Base-by-base conservation (phyloP, 2,797 vertebrate species). In the Tympanoctomys barrerae region DNA sequence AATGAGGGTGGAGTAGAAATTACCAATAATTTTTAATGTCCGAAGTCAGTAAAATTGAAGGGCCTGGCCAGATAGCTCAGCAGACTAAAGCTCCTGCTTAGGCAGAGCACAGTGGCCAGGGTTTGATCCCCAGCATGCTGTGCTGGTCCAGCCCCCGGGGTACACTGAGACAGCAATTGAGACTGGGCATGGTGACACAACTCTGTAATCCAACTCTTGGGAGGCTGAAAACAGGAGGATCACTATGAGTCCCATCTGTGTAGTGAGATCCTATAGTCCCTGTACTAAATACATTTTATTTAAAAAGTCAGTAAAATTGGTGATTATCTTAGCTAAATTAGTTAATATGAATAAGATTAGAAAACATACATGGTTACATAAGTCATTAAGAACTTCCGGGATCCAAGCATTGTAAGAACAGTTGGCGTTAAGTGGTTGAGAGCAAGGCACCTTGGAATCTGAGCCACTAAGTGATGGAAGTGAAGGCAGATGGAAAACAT, bases 291-390 rank as follows among this genome's bases (percentile, higher is more conserved):
- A 49, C 49, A 49, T 49, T 11, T 75, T 11, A n/a, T 75, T 7
- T 87, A 70, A 59, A 26, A 22, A 80, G 42, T 87, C n/a, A 78
- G 7, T 84, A 75, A 87, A 79, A 62, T 59, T 61, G 31, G 57
- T 61, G 28, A 39, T 86, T 96, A 86, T 93, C 52, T 73, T 42
- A 86, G 39, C 33, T 84, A 9, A 81, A 39, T 39, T 82, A 75
- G 66, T 93, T 13, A 21, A 54, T 70, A 54, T 64, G 31, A 57
- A 54, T 42, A 92, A n/a, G 42, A 83, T 59, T 52, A 42, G 54
- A 91, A 73, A 86, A 80, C 68, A 70, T 2, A 39, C 5, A 54
- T 79, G 26, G 4, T 52, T 87, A 18, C 52, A 26, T 93, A 54
- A 87, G 54, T 39, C 64, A 64, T n/a, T 73, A 59, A 22, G 62